Evolutionary conservation across 2,888 invertebrate genomes (phyloP).

Genomic region (Ischnura elegans): DNA sequence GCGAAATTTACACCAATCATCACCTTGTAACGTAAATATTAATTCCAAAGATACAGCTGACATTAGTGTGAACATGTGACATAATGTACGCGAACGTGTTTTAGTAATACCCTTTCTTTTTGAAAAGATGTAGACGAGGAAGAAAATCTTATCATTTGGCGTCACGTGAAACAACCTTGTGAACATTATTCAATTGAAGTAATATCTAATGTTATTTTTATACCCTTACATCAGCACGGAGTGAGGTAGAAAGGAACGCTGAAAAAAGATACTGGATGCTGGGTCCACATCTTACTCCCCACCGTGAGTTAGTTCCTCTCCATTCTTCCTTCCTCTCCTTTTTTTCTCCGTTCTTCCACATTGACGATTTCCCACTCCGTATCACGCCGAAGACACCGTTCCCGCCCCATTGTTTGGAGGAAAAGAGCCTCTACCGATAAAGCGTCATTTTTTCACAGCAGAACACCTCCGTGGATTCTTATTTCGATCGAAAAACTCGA

Average conservation of each 20-base stretch:
- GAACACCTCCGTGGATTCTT: slow-evolving; percentile 46
- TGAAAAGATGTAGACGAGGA: too few species aligned
- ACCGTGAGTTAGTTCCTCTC: not conserved
- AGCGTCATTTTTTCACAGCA: slow-evolving; percentile 28
- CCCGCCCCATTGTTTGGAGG: not conserved
- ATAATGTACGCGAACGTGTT: too few species aligned
- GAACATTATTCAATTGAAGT: too few species aligned
- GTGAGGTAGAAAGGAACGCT: too few species aligned
- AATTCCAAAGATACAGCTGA: too few species aligned
- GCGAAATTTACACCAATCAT: too few species aligned
- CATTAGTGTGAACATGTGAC: too few species aligned
- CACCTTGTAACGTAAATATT: too few species aligned
- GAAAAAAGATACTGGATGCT: too few species aligned
- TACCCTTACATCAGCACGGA: not conserved
- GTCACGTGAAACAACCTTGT: too few species aligned
- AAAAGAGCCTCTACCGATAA: slow-evolving; percentile 4
- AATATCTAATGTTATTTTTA: not conserved
- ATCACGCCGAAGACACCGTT: not conserved
- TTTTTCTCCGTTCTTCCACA: not conserved
- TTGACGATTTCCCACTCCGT: not conserved
- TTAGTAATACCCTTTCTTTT: too few species aligned
- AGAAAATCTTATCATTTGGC: too few species aligned
- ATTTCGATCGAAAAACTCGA: slow-evolving; percentile 21
- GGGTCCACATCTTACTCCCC: not conserved
- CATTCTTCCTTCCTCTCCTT: not conserved